Evolutionary conservation across 1,140 invertebrate species (phyloP).

Genomic region (Drosophila subobscura): DNA sequence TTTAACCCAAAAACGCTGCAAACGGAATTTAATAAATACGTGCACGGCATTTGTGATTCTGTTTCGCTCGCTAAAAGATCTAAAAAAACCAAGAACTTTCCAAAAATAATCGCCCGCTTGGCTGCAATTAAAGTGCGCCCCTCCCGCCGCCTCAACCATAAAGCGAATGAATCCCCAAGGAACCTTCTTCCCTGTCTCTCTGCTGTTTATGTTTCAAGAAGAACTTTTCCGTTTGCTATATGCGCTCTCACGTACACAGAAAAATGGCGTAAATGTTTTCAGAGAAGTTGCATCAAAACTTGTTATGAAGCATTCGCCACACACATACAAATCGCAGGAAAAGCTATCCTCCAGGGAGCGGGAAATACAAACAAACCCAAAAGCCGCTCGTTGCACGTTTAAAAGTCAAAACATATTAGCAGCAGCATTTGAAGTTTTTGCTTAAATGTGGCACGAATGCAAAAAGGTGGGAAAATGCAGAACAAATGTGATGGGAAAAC

Average conservation of each 20-base stretch:
- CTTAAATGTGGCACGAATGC: background rate
- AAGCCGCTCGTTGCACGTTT: constrained; percentile 5
- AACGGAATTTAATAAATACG: constrained; percentile 79
- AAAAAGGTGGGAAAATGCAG: background rate
- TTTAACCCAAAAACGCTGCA: constrained; percentile 57
- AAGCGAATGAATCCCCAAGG: constrained; percentile 43
- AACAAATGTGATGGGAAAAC: background rate
- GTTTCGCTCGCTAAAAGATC: constrained; percentile 29
- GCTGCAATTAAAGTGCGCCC: constrained; percentile 69
- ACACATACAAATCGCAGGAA: constrained; percentile 18
- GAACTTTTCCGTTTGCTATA: constrained; percentile 59
- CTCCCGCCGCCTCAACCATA: constrained; percentile 30
- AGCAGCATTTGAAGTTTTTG: constrained; percentile 24
- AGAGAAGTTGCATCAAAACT: constrained; percentile 79
- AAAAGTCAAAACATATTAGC: constrained; percentile 64
- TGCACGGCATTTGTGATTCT: constrained; percentile 69
- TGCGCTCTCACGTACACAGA: constrained; percentile 72
- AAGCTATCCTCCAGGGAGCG: too few relatives aligned
- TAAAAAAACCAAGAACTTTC: constrained; percentile 55
- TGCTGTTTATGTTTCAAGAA: background rate
- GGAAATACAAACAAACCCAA: too few relatives aligned
- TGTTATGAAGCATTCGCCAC: constrained; percentile 72
- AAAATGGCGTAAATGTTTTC: constrained; percentile 78
- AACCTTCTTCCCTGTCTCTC: constrained; percentile 4
- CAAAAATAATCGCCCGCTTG: constrained; percentile 68